phyloP scores from a whole-genome alignment of 2,113 vertebrate species.

The Archocentrus centrarchus region DNA sequence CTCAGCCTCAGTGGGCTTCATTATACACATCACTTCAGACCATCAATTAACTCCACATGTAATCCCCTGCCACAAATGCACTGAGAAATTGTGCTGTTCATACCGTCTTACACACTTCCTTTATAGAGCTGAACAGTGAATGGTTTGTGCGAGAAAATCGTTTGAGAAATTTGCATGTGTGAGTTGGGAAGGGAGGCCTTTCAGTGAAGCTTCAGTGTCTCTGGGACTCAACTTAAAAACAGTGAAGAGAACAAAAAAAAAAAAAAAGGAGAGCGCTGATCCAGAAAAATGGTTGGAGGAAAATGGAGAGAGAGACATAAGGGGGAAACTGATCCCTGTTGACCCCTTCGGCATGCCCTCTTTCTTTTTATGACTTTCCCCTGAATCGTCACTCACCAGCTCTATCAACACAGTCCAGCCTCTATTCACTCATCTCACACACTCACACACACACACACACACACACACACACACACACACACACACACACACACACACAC shows the following conservation, averaged over 20 bases:
- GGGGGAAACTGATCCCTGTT: conserved; percentile 79
- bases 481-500: conserved; percentile 36
- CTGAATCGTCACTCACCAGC: conserved; percentile 77
- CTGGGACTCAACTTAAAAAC: conserved; percentile 27
- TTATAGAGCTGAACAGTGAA: conserved; percentile 35
- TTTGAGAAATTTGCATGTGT: not conserved
- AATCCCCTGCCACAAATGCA: conserved; percentile 13
- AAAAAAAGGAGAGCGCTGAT: conserved; percentile 40
- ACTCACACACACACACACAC: conserved; percentile 33
- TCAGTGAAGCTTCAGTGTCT: conserved; percentile 32
- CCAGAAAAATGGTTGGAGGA: conserved; percentile 51
- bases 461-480: not conserved
- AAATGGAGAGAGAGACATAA: conserved; percentile 59
- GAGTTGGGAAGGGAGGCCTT: conserved; percentile 13
- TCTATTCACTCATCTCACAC: conserved; percentile 43
- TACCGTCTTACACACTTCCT: conserved; percentile 32
- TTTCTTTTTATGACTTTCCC: conserved; percentile 82
- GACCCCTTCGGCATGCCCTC: conserved; percentile 77
- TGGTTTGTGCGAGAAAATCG: conserved; percentile 16
- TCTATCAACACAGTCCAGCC: conserved; percentile 68
- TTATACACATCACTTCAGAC: conserved; percentile 69
- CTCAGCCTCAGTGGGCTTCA: conserved; percentile 70
- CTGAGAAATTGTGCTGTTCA: conserved; percentile 23
- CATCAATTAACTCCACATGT: conserved; percentile 68
- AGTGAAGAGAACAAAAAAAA: conserved; percentile 49